Percentiles rank a stretch among this genome's conserved stretches.
These are phyloP conservation scores for Orthosia incerta DNA, from an alignment of 2,888 invertebrate genomes.

Conservation along the genomic window DNA sequence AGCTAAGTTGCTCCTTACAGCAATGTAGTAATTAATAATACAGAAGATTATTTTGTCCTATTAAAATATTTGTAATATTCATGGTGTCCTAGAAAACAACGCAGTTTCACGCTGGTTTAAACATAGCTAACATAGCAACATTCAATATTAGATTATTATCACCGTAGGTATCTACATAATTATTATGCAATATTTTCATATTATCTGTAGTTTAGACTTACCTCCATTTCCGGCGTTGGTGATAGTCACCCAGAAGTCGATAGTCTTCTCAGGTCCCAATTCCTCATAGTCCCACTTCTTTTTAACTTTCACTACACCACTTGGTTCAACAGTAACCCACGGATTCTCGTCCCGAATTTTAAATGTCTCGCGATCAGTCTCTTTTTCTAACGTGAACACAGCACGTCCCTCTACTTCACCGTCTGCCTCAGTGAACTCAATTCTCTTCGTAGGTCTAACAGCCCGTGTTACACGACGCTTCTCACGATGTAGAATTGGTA, in stretches of 20 bases:
- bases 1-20: background rate
- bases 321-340: conserved; percentile 98
- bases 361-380: conserved; percentile 97
- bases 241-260: conserved; percentile 98
- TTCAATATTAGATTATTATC: background rate
- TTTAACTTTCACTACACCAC: conserved; percentile 97
- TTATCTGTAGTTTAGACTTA: conserved; percentile 86
- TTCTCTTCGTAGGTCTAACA: conserved; percentile 98
- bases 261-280: conserved; percentile 97
- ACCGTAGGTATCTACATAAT: too few species aligned
- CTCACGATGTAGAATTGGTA: conserved; percentile 92
- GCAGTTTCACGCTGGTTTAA: background rate
- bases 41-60: background rate
- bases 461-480: conserved; percentile 96
- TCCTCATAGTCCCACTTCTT: conserved; percentile 99
- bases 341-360: conserved; percentile 98
- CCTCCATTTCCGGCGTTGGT: conserved; percentile 97
- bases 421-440: conserved; percentile 97
- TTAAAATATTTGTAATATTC: background rate
- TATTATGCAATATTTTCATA: background rate
- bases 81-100: conserved; percentile 29
- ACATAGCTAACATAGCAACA: conserved; percentile 14
- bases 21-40: background rate
- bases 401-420: conserved; percentile 96
- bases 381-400: conserved; percentile 97